Conservation (phyloP, 1,140 invertebrate species). For the Andrena cerasifolii region DNA sequence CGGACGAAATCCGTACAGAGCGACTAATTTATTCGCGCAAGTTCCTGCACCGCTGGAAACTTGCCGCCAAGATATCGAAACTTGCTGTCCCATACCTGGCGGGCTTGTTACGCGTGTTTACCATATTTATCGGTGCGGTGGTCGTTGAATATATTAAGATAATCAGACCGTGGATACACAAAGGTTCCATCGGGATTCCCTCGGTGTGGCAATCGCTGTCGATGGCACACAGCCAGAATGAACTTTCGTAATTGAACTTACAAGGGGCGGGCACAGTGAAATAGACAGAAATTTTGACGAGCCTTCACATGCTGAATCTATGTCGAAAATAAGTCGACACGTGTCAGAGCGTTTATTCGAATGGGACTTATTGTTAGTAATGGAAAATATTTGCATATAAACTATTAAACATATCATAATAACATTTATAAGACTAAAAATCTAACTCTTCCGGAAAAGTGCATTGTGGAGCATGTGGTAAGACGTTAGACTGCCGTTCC, state of each 20-base stretch:
- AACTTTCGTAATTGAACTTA: constrained; percentile 10
- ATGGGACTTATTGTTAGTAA: too few species aligned
- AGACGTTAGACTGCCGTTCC: too few species aligned
- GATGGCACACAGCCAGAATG: background rate
- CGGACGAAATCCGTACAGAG: background rate
- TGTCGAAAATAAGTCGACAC: too few species aligned
- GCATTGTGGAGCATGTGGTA: too few species aligned
- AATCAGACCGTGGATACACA: constrained; percentile 1
- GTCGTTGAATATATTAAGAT: constrained; percentile 20
- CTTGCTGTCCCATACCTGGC: background rate
- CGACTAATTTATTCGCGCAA: constrained; percentile 4
- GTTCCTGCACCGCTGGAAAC: background rate
- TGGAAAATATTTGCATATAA: too few species aligned
- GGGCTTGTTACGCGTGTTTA: constrained; percentile 10
- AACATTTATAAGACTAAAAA: too few species aligned
- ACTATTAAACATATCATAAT: too few species aligned
- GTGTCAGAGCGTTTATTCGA: too few species aligned
- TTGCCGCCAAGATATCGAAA: constrained; percentile 21
- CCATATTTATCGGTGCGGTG: constrained; percentile 11
- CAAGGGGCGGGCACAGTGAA: too few species aligned
- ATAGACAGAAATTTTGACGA: too few species aligned
- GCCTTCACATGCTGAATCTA: too few species aligned
- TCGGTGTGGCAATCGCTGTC: background rate
- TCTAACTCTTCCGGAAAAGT: too few species aligned
- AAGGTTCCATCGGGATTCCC: background rate